Evolutionary conservation across 2,113 vertebrate species (phyloP), one percentile per base, ranked within the genome.

Genomic region (Patagioenas fasciata): DNA sequence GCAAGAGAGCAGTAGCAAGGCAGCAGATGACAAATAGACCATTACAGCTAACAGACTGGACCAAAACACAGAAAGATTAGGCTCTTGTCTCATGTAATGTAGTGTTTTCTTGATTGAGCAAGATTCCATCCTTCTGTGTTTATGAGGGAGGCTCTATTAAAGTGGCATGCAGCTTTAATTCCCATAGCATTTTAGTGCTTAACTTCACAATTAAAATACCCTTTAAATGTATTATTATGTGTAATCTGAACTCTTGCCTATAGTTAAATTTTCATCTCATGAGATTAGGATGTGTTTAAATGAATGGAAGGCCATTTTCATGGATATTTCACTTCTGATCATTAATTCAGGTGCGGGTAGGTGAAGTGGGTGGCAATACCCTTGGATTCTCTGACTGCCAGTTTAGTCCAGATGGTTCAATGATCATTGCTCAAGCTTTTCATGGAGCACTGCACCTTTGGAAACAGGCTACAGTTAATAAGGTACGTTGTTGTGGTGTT

Each of bases 321-420:
- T 31, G 80, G 26, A 11, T 88, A 25, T 94, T 95, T 97, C 58
- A 20, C 50, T 96, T 69, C 84, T 85, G 42, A 16, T 96, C 38
- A 19, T 80, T 94, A 57, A 74, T 95, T 80, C 97, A 99, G 99
- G 99, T 99, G 71, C 99, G 99, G 57, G 98, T 99, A 20, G 99
- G 99, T 75, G 99, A 99, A 98, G 99, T 99, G 23, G 99, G 99
- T 92, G 99, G 99, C 91, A 99, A 99, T 97, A 99, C 99, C 6
- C 97, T 99, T 96, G 99, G 99, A 71, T 99, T 99, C 98, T 98
- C 98, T 58, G 99, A 99, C 91, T 99, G 99, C 95, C 99, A 99
- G 85, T 99, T 99, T 97, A 99, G 97, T 93, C 98, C 98, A 6
- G 98, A 99, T 89, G 99, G 99, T 54, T 98, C 98, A 19, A 98